Evolutionary conservation across 1,140 invertebrate genomes (phyloP).

Genomic region (Copidosoma floridanum): DNA sequence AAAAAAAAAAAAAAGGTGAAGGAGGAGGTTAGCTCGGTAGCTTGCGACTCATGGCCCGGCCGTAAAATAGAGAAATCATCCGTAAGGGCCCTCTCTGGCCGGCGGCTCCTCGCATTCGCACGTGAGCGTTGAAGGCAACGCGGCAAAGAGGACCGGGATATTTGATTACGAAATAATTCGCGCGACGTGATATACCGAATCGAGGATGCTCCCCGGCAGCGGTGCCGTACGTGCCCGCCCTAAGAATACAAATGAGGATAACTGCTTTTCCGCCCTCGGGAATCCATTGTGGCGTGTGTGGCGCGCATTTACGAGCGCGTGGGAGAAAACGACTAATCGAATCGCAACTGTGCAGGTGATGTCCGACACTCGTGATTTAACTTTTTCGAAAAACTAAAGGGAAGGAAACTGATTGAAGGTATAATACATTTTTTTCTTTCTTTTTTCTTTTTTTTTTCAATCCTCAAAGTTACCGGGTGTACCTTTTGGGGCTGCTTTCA

Average conservation of each 20-base stretch:
- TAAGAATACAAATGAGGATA: slow-evolving; percentile 58
- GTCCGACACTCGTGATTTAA: no score
- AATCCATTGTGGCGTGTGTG: slow-evolving; percentile 9
- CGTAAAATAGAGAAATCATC: slow-evolving; percentile 58
- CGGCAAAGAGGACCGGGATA: slow-evolving; percentile 33
- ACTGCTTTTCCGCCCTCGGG: slow-evolving; percentile 39
- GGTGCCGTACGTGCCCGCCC: slow-evolving; percentile 27
- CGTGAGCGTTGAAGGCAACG: not conserved
- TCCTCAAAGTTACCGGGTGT: no score
- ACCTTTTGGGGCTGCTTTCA: no score
- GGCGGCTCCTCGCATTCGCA: slow-evolving; percentile 26
- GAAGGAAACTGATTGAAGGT: no score
- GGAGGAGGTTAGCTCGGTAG: not conserved
- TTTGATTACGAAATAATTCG: slow-evolving; percentile 59
- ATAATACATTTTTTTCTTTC: not conserved
- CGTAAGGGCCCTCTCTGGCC: slow-evolving; percentile 38
- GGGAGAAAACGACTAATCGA: no score
- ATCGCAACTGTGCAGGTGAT: no score
- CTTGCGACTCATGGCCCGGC: slow-evolving; percentile 42
- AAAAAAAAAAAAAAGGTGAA: slow-evolving; percentile 11
- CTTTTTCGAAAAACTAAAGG: no score
- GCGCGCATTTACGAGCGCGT: not conserved
- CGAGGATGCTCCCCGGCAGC: slow-evolving; percentile 34
- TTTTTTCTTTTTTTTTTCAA: not conserved
- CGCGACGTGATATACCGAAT: slow-evolving; percentile 55